Evolutionary conservation across 2,797 vertebrate genomes (phyloP), one percentile per base, ranked within the genome.

Genomic region (Epinephelus coioides): DNA sequence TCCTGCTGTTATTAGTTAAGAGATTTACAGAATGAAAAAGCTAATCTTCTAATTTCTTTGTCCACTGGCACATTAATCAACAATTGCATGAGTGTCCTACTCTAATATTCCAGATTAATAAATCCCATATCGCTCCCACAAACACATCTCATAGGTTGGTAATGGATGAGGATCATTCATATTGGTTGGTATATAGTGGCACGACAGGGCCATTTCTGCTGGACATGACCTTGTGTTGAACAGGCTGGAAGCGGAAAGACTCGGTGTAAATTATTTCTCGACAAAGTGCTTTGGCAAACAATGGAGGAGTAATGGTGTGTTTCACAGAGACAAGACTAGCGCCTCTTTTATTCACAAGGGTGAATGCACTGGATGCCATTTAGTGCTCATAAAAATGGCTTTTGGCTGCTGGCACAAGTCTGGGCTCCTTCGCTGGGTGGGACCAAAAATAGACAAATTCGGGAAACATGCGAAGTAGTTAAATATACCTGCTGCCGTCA

Each of bases 241-340:
- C 84, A 73, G n/a, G 65, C 80, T 73, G 73, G 63, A 71, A 86
- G 90, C 69, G 21, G 55, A 85, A 81, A 78, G 61, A 60, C 70
- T 40, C 2, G 4, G 59, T 70, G 81, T 89, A 83, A 85, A 92
- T 91, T 89, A 93, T 90, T 90, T 87, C 88, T 75, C 34, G 44
- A 83, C 84, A 84, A 85, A 82, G 79, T 83, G 72, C 78, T 89
- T 83, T 69, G 76, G 87, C 85, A 92, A 91, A 91, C 89, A 93
- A 83, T 85, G 70, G 77, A 71, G 86, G 81, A 87, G 87, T 92
- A 91, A 92, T 91, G 89, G 88, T 63, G 87, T 89, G 91, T 92
- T 92, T 86, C 89, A 85, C 67, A 40, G 83, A 89, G 85, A 91
- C 90, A 89, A 86, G 89, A 85, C 77, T 50, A 73, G 70, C 55